Evolutionary conservation across 1,140 invertebrate species (phyloP).

Genomic region (Andricus grossulariae): DNA sequence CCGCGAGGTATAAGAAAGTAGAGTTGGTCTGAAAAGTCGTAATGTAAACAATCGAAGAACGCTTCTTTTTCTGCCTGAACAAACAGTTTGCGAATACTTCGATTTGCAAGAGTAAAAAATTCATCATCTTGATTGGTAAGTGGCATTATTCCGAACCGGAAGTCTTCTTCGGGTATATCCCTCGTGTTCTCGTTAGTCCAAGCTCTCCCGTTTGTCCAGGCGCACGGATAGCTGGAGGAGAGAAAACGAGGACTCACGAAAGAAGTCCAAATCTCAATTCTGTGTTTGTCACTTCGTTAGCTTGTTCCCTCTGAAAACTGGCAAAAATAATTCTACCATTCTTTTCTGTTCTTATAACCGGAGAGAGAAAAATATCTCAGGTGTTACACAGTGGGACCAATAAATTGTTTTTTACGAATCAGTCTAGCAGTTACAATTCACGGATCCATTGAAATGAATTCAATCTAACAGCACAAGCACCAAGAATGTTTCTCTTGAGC

Average conservation of each 20-base stretch:
- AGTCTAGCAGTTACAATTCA: no score
- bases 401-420: no score
- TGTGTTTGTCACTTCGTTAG: constrained; percentile 31
- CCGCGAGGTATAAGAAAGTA: neutral
- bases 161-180: constrained; percentile 3
- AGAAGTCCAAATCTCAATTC: constrained; percentile 24
- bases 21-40: no score
- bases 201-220: constrained; percentile 4
- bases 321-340: neutral
- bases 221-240: neutral
- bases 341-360: neutral
- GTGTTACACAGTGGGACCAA: neutral
- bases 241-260: neutral
- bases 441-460: no score
- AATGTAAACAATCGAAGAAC: no score
- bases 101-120: neutral
- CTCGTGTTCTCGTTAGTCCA: constrained; percentile 18
- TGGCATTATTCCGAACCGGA: constrained; percentile 24
- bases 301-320: constrained; percentile 3
- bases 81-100: constrained; percentile 12
- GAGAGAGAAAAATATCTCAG: constrained; percentile 8
- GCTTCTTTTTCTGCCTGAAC: neutral
- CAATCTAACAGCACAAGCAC: no score
- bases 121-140: constrained; percentile 27
- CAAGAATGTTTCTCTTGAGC: no score